Base-by-base conservation (phyloP, 2,113 vertebrate genomes). In the Terrapene triunguis region DNA sequence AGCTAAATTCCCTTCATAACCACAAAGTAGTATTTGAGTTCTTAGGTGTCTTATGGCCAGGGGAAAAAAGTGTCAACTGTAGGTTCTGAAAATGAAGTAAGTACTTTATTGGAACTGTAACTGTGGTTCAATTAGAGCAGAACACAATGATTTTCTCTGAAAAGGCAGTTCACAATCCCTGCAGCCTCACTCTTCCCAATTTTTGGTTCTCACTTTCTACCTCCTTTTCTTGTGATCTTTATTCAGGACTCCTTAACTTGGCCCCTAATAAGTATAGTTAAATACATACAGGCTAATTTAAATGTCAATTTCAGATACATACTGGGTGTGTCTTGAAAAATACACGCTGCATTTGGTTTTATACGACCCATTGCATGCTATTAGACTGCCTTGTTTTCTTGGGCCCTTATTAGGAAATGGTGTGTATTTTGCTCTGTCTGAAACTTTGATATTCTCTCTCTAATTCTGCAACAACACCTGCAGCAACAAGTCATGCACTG, bases 191-290 rank as follows among this genome's bases (percentile, higher is more conserved):
- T 35, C 32, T 87, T 90, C 81, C 81, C 88, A 95, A 65, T 25
- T 54, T 84, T 88, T 87, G 38, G 3, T 8, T 87, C 95, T 96
- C 51, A 8, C 87, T 22, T 76, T 87, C 81, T 72, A 91, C 92
- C 91, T n/a, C 79, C 88, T 42, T 88, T 94, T 44, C 9, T 53
- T 53, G 80, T 80, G 92, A 84, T 89, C 29, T 38, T 89, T 44
- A 53, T 80, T 95, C 74, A 92, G 13, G 81, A 65, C 17, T 95
- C 35, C 62, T 62, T 87, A 35, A 93, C 53, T 80, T 6, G 5
- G 13, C 14, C 6, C 59, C 32, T 65, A 35, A 65, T 65, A 65
- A 65, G 27, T 65, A 35, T 65, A 35, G 32, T 65, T 65, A 35
- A 65, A 65, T 65, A 65, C 13, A 17, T 35, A 35, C 32, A 35